Conservation (phyloP, 2,113 vertebrate genomes). For the Bos indicus region DNA sequence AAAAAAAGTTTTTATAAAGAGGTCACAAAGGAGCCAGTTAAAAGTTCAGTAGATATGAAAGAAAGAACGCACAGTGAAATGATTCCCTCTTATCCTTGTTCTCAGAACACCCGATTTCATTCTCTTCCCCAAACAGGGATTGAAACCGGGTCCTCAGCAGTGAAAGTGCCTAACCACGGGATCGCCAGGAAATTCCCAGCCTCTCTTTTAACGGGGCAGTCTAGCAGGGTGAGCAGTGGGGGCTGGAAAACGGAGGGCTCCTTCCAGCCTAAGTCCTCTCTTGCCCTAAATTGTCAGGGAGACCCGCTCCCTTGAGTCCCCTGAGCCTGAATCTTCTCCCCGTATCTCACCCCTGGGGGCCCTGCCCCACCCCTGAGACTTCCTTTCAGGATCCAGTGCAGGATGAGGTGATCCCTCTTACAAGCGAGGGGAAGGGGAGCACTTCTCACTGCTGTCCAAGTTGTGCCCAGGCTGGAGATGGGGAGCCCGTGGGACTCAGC, state of each 20-base stretch:
- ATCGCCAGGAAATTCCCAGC: neutral
- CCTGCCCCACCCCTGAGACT: neutral
- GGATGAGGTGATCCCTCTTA: neutral
- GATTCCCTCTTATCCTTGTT: neutral
- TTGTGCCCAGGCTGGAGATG: neutral
- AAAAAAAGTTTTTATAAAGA: neutral
- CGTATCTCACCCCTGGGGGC: neutral
- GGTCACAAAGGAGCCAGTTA: neutral
- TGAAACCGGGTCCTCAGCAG: neutral
- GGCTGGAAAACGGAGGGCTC: neutral
- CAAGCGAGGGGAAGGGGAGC: neutral
- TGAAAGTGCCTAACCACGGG: neutral
- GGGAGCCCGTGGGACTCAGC: neutral
- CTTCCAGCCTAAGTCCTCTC: neutral
- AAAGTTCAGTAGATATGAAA: neutral
- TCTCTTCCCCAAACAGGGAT: neutral
- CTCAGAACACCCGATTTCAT: neutral
- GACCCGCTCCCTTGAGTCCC: too few species aligned
- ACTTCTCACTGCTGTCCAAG: neutral
- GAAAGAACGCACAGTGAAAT: neutral
- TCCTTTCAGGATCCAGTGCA: neutral
- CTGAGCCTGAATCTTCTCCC: neutral
- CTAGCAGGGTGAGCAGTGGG: neutral
- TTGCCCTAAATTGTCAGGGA: neutral
- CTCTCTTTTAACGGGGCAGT: neutral